Evolutionary conservation across 2,797 vertebrate species (phyloP).

Genomic region (Adrianichthys oophorus): DNA sequence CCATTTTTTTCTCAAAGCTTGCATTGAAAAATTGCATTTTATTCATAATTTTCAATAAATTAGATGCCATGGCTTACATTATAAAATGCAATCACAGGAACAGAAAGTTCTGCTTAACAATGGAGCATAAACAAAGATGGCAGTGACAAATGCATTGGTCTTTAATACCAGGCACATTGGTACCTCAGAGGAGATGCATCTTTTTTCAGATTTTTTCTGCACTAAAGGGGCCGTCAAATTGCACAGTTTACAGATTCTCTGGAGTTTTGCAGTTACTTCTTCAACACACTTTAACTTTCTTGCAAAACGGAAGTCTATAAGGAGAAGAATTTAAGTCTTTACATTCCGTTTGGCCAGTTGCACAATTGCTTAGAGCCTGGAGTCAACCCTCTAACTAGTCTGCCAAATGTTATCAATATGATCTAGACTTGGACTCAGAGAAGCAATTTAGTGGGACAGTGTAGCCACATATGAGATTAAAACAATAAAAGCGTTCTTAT

Average conservation of each 20-base stretch:
- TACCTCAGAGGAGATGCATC: slow-evolving; percentile 7
- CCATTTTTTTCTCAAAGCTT: no score
- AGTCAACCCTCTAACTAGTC: slow-evolving; percentile 66
- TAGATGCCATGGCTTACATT: neutral
- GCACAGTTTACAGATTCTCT: slow-evolving; percentile 20
- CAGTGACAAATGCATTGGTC: slow-evolving; percentile 8
- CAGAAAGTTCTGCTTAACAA: slow-evolving; percentile 3
- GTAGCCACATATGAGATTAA: slow-evolving; percentile 2
- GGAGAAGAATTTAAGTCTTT: slow-evolving; percentile 49
- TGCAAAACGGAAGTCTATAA: slow-evolving; percentile 21
- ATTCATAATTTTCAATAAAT: no score
- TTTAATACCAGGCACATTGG: slow-evolving; percentile 2
- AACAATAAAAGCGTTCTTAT: no score
- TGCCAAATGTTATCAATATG: slow-evolving; percentile 77
- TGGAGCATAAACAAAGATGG: slow-evolving; percentile 3
- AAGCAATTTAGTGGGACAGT: slow-evolving; percentile 46
- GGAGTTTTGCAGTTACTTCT: slow-evolving; percentile 13
- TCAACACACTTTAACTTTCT: slow-evolving; percentile 39
- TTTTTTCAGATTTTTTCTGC: slow-evolving; percentile 20
- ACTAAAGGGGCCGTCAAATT: slow-evolving; percentile 23
- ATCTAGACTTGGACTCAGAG: slow-evolving; percentile 63
- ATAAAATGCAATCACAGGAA: neutral
- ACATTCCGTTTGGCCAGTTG: slow-evolving; percentile 56
- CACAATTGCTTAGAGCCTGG: slow-evolving; percentile 72
- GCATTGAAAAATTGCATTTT: no score